A percentile compares a stretch with the other conserved stretches of the same genome.
phyloP scores from a whole-genome alignment of 1,140 invertebrate genomes.

The Fopius arisanus region DNA sequence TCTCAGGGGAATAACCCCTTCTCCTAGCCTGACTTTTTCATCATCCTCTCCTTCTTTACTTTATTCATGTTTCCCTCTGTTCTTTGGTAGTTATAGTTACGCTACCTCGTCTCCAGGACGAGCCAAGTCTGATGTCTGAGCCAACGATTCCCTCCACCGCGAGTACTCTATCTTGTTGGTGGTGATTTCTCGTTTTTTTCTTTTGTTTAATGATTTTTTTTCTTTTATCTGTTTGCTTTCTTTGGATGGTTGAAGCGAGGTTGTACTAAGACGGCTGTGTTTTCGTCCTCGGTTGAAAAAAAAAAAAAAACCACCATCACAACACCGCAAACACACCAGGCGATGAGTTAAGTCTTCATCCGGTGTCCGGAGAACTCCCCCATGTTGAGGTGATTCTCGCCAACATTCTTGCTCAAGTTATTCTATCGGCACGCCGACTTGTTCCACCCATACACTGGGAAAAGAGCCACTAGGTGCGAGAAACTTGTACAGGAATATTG shows the following conservation, averaged over 20 bases:
- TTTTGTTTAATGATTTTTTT: background rate
- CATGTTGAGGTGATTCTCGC: conserved; percentile 28
- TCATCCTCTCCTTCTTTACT: conserved; percentile 12
- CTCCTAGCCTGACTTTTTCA: background rate
- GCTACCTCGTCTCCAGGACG: background rate
- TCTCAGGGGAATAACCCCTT: conserved; percentile 9
- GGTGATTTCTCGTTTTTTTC: background rate
- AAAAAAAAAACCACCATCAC: too few species aligned
- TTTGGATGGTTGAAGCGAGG: background rate
- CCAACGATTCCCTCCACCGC: background rate
- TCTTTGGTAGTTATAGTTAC: conserved; percentile 1
- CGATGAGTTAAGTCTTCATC: conserved; percentile 40
- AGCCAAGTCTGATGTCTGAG: background rate
- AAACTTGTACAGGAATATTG: background rate
- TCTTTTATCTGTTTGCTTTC: background rate
- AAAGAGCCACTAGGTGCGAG: background rate
- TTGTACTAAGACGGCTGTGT: conserved; percentile 25
- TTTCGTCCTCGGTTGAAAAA: conserved; percentile 33
- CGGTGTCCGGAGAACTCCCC: conserved; percentile 24
- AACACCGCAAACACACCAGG: conserved; percentile 35
- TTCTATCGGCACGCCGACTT: conserved; percentile 5
- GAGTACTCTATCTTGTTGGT: background rate
- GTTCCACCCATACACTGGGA: background rate
- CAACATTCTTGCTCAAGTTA: conserved; percentile 29
- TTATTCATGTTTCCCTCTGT: background rate